Evolutionary conservation across 2,888 invertebrate genomes (phyloP).

Genomic region (Lithophane socia): DNA sequence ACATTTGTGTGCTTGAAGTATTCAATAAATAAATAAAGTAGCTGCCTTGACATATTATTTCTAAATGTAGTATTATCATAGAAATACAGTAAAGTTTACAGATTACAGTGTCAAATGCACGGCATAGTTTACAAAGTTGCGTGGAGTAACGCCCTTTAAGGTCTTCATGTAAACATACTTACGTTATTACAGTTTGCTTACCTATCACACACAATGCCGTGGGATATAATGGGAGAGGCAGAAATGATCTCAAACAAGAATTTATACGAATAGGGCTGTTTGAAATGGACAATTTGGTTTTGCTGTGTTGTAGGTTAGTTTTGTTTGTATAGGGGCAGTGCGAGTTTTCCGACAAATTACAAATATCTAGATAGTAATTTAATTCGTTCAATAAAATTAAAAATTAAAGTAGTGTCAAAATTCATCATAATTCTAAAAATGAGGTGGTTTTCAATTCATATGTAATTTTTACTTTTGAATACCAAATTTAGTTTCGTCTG

Average conservation of each 20-base stretch:
- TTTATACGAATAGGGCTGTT: constrained; percentile 26
- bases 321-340: neutral
- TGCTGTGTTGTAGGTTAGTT: neutral
- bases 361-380: neutral
- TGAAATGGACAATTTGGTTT: neutral
- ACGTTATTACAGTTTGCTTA: constrained; percentile 40
- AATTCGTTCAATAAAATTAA: neutral
- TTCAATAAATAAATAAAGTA: too few relatives aligned
- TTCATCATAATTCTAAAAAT: neutral
- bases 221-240: constrained; percentile 32
- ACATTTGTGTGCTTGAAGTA: too few relatives aligned
- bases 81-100: constrained; percentile 15
- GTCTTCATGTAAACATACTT: constrained; percentile 50
- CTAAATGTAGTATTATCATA: neutral
- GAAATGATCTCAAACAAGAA: constrained; percentile 43
- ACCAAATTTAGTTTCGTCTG: neutral
- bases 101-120: constrained; percentile 20
- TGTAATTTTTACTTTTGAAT: neutral
- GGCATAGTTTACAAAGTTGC: constrained; percentile 42
- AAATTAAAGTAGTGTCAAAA: neutral
- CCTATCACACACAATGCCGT: constrained; percentile 48
- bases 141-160: constrained; percentile 26
- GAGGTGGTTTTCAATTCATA: neutral
- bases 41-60: neutral
- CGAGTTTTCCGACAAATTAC: neutral